These are phyloP conservation scores for Ochotona curzoniae DNA, from an alignment of 2,113 vertebrate genomes.

Conservation along the genomic window DNA sequence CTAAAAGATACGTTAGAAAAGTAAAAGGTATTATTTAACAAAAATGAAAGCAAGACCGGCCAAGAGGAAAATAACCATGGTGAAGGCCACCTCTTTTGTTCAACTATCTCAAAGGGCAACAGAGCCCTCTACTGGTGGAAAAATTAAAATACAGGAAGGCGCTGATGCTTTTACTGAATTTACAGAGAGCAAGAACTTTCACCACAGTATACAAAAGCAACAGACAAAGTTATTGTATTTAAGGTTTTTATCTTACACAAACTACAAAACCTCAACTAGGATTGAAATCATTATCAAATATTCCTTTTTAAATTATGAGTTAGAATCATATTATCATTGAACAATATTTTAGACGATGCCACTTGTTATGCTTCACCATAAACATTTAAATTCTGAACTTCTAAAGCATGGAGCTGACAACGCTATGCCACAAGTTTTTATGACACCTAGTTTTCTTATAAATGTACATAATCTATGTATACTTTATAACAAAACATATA, in stretches of 20 bases:
- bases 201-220: background rate
- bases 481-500: too few relatives aligned
- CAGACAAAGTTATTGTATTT: conserved; percentile 3
- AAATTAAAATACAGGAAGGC: background rate
- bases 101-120: conserved; percentile 79
- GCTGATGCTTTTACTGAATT: background rate
- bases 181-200: background rate
- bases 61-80: background rate
- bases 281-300: conserved; percentile 15
- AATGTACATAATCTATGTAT: too few relatives aligned
- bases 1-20: conserved; percentile 72
- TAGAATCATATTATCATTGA: background rate
- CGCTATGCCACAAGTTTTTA: background rate
- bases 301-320: background rate
- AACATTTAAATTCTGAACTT: conserved; percentile 13
- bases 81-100: conserved; percentile 56
- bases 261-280: background rate
- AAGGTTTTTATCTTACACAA: background rate
- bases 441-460: too few relatives aligned
- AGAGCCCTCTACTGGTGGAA: conserved; percentile 85
- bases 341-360: background rate
- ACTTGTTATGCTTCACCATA: background rate
- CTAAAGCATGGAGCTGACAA: background rate
- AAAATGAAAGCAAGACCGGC: conserved; percentile 57
- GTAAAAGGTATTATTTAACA: conserved; percentile 71